A percentile compares a stretch with the other conserved stretches of the same genome.
Evolutionary conservation across 2,113 vertebrate species (phyloP).

Genomic region (Anthoscopus minutus): DNA sequence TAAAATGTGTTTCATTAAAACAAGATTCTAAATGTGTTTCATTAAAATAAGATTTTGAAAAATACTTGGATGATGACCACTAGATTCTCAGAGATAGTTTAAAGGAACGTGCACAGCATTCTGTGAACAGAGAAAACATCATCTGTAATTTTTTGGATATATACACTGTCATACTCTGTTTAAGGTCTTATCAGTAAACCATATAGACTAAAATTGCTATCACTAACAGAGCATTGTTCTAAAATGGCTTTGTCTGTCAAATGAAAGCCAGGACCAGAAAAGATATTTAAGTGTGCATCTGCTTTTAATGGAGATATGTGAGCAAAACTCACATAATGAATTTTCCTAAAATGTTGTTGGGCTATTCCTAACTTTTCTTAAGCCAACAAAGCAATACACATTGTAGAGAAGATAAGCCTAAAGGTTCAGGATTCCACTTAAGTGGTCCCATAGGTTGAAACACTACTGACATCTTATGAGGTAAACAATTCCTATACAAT

Average conservation of each 20-base stretch:
- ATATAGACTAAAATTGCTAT: neutral
- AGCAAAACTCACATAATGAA: neutral
- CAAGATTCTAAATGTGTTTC: constrained; percentile 69
- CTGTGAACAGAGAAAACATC: constrained; percentile 21
- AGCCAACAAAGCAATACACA: neutral
- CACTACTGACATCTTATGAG: neutral
- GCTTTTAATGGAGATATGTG: neutral
- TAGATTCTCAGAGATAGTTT: neutral
- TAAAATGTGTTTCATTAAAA: constrained; percentile 74
- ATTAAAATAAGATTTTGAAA: constrained; percentile 70
- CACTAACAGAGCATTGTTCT: constrained; percentile 10
- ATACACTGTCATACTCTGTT: neutral
- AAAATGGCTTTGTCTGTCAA: neutral
- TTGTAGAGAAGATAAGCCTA: neutral
- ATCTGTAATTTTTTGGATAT: constrained; percentile 10
- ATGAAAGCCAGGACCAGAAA: neutral
- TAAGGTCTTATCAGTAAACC: neutral
- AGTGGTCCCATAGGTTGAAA: neutral
- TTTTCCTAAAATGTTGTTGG: neutral
- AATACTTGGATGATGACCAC: constrained; percentile 45
- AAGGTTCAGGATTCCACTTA: neutral
- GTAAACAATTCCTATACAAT: neutral
- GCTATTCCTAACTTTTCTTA: neutral
- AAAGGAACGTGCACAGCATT: neutral
- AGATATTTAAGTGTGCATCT: neutral